Evolutionary conservation across 2,888 invertebrate genomes (phyloP).

Genomic region (Oithona nana): DNA sequence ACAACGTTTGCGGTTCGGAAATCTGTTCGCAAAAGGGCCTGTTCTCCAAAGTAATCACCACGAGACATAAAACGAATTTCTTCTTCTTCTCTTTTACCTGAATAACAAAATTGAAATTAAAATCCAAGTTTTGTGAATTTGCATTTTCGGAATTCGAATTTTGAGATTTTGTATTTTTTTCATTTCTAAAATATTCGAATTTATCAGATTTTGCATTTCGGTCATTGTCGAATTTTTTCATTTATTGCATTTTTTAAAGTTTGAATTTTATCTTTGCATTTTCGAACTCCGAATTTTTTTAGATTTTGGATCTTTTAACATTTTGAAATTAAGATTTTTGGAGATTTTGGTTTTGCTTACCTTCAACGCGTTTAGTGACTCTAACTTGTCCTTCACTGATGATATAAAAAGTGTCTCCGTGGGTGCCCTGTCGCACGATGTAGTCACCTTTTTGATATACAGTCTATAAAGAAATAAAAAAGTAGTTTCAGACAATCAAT

Average conservation of each 20-base stretch:
- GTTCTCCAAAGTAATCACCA: slow-evolving; percentile 75
- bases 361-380: slow-evolving; percentile 27
- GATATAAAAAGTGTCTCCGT: slow-evolving; percentile 31
- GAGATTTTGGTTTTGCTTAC: slow-evolving; percentile 15
- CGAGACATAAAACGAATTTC: slow-evolving; percentile 47
- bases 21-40: slow-evolving; percentile 65
- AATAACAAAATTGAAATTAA: not conserved
- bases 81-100: slow-evolving; percentile 33
- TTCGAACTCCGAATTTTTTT: too few relatives aligned
- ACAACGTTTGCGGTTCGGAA: slow-evolving; percentile 70
- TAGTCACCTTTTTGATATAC: slow-evolving; percentile 20
- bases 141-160: too few relatives aligned
- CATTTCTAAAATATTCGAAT: too few relatives aligned
- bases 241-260: too few relatives aligned
- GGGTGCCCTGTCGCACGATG: slow-evolving; percentile 30
- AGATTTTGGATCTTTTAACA: too few relatives aligned
- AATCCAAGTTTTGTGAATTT: not conserved
- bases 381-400: slow-evolving; percentile 27
- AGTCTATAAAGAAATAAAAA: not conserved
- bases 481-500: slow-evolving; percentile 16
- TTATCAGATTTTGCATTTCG: too few relatives aligned
- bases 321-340: not conserved
- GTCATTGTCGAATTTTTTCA: too few relatives aligned
- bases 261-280: too few relatives aligned
- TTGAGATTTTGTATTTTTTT: too few relatives aligned